Evolutionary conservation across 2,888 invertebrate species (phyloP).

Genomic region (Sialis lutaria): DNA sequence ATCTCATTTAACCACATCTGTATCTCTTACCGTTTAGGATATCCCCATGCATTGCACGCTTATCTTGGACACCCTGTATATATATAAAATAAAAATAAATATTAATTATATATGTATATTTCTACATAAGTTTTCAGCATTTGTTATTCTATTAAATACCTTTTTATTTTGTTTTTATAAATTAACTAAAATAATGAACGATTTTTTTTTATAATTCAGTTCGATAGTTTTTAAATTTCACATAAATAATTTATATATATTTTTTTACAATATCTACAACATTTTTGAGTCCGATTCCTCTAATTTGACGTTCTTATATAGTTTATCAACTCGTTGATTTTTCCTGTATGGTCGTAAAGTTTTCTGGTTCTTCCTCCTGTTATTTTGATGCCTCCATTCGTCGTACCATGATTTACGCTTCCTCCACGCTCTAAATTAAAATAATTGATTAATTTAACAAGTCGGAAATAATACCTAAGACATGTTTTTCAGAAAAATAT

Average conservation of each 20-base stretch:
- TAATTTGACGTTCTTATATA: not conserved
- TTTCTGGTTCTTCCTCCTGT: conserved; percentile 14
- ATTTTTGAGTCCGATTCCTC: too few species aligned
- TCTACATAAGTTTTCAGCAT: too few species aligned
- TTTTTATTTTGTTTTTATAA: too few species aligned
- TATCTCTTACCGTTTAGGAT: too few species aligned
- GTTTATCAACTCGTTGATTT: not conserved
- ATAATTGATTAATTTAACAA: not conserved
- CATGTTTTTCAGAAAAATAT: conserved; percentile 1
- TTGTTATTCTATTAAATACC: too few species aligned
- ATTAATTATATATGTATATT: too few species aligned
- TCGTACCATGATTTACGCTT: conserved; percentile 20
- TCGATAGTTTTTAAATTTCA: not conserved
- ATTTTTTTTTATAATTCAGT: not conserved
- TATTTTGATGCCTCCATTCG: conserved; percentile 14
- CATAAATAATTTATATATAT: not conserved
- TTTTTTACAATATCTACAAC: not conserved
- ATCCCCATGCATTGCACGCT: too few species aligned
- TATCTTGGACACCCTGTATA: too few species aligned
- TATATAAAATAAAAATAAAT: too few species aligned
- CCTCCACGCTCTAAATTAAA: conserved; percentile 19
- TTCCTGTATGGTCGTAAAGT: not conserved
- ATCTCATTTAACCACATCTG: too few species aligned
- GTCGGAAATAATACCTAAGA: not conserved
- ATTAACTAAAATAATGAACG: not conserved